phyloP scores from a whole-genome alignment of 1,140 invertebrate genomes.

The Drosophila malerkotliana region DNA sequence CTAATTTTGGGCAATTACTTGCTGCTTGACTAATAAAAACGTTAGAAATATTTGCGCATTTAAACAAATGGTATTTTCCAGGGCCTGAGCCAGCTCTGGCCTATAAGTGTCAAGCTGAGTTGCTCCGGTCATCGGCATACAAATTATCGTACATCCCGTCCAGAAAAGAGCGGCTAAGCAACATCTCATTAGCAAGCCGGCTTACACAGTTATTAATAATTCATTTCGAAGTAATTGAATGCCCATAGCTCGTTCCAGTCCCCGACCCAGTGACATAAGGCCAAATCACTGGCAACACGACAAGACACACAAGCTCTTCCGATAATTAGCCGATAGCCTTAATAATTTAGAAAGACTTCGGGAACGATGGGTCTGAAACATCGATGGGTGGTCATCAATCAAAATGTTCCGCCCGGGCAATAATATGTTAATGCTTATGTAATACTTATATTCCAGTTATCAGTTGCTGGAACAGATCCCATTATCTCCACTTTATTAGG shows the following conservation, averaged over 20 bases:
- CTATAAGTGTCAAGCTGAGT: conserved; percentile 55
- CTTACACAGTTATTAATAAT: conserved; percentile 76
- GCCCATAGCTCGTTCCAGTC: conserved; percentile 43
- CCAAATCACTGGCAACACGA: conserved; percentile 28
- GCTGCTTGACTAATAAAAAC: conserved; percentile 74
- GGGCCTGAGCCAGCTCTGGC: conserved; percentile 42
- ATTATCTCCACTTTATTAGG: conserved; percentile 57
- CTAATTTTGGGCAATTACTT: conserved; percentile 80
- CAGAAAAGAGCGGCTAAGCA: not conserved
- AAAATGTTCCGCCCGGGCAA: conserved; percentile 49
- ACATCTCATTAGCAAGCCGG: conserved; percentile 58
- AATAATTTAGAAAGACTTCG: conserved; percentile 62
- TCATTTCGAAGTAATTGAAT: conserved; percentile 71
- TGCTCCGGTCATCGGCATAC: conserved; percentile 18
- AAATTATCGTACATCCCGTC: conserved; percentile 18
- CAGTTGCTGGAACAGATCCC: conserved; percentile 49
- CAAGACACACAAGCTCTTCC: conserved; percentile 43
- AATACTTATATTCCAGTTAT: conserved; percentile 16
- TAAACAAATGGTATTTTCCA: conserved; percentile 74
- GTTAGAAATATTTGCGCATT: conserved; percentile 81
- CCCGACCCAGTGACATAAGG: conserved; percentile 30
- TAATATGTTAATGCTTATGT: not conserved
- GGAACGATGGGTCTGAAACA: conserved; percentile 14
- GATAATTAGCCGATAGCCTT: conserved; percentile 71
- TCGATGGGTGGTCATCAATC: conserved; percentile 22